Conservation (phyloP, 1,140 invertebrate genomes). For the Gonioctena quinquepunctata region DNA sequence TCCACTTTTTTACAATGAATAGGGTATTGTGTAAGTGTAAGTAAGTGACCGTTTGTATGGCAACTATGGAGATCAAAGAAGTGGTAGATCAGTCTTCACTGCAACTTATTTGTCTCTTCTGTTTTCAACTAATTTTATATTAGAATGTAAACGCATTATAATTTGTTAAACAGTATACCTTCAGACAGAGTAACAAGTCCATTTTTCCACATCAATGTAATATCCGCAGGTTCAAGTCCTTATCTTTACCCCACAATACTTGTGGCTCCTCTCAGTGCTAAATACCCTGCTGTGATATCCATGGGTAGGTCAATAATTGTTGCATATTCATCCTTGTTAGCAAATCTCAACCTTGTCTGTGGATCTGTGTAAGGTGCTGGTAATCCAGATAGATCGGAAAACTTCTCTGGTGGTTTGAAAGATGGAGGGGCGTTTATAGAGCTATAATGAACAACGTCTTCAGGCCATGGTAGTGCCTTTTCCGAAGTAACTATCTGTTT, state of each 20-base stretch:
- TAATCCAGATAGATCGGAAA: constrained; percentile 90
- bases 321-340: constrained; percentile 83
- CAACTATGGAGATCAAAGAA: too few species aligned
- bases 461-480: constrained; percentile 69
- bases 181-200: too few species aligned
- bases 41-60: too few species aligned
- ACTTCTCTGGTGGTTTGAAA: constrained; percentile 89
- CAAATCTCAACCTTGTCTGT: constrained; percentile 84
- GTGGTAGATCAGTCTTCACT: too few species aligned
- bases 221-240: too few species aligned
- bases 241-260: constrained; percentile 74
- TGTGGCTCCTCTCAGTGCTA: constrained; percentile 82
- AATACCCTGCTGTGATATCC: constrained; percentile 87
- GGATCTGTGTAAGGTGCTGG: constrained; percentile 87
- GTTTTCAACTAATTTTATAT: too few species aligned
- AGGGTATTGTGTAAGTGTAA: too few species aligned
- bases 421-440: constrained; percentile 88
- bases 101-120: too few species aligned
- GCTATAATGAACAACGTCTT: constrained; percentile 72
- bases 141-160: too few species aligned
- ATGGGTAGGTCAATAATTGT: constrained; percentile 83
- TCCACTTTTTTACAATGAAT: too few species aligned
- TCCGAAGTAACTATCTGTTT: constrained; percentile 80
- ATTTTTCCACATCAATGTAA: too few species aligned
- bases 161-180: too few species aligned